Conservation (phyloP, 2,888 invertebrate species). For the Argyra leucocephala region DNA sequence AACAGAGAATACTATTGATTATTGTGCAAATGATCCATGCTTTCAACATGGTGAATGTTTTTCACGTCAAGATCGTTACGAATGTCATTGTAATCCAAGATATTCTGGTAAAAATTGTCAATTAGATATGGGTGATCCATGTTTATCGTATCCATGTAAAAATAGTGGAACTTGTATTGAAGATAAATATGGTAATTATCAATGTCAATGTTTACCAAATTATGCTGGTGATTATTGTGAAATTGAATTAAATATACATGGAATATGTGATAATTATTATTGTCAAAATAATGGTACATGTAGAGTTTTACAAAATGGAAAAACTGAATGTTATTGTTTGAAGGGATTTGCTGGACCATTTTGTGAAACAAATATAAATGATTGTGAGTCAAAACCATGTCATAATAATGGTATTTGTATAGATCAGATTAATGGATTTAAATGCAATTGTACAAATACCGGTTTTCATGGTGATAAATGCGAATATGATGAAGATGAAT, state of each 20-base stretch:
- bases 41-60: slow-evolving; percentile 74
- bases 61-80: slow-evolving; percentile 64
- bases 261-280: slow-evolving; percentile 60
- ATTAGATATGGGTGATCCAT: slow-evolving; percentile 67
- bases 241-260: slow-evolving; percentile 58
- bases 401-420: slow-evolving; percentile 63
- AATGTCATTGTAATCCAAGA: slow-evolving; percentile 73
- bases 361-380: slow-evolving; percentile 61
- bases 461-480: slow-evolving; percentile 67
- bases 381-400: slow-evolving; percentile 61
- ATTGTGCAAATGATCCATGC: slow-evolving; percentile 71
- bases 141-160: slow-evolving; percentile 58
- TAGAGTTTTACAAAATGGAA: slow-evolving; percentile 51
- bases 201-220: slow-evolving; percentile 59
- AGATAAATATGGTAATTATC: slow-evolving; percentile 58
- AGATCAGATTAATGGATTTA: slow-evolving; percentile 64
- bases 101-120: slow-evolving; percentile 84
- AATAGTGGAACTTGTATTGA: slow-evolving; percentile 66
- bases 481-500: slow-evolving; percentile 72
- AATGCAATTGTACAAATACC: slow-evolving; percentile 67
- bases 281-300: slow-evolving; percentile 75
- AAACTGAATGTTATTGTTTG: slow-evolving; percentile 50
- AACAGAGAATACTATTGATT: slow-evolving; percentile 52
- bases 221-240: slow-evolving; percentile 65
- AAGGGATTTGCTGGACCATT: slow-evolving; percentile 44